These are phyloP conservation scores for Lasioglossum lativentre DNA, from an alignment of 2,888 invertebrate species.

Conservation along the genomic window DNA sequence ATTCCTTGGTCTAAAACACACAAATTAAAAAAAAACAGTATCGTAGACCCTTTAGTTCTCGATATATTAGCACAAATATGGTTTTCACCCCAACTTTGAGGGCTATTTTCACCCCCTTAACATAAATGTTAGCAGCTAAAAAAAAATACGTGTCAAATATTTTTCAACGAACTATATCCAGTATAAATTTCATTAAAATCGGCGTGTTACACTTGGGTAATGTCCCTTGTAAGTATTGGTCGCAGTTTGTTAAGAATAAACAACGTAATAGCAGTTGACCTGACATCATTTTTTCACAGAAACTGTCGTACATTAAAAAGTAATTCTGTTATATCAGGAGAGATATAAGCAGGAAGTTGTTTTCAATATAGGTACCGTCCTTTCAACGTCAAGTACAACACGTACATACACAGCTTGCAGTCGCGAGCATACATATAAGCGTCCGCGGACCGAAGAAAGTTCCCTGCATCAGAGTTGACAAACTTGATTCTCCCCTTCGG, in stretches of 20 bases:
- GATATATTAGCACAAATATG: no score
- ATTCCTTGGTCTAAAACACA: no score
- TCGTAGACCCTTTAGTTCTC: no score
- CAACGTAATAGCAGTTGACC: background rate
- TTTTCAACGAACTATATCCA: no score
- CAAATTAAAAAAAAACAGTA: no score
- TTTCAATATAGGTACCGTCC: background rate
- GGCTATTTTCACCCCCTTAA: no score
- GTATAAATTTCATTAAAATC: no score
- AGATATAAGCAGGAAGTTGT: background rate
- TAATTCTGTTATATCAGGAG: background rate
- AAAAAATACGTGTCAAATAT: no score
- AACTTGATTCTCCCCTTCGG: constrained; percentile 75
- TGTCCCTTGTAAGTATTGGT: background rate
- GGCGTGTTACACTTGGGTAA: no score
- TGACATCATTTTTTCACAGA: background rate
- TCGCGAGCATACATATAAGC: constrained; percentile 55
- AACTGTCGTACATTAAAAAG: background rate
- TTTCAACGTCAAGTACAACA: constrained; percentile 26
- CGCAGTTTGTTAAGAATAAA: background rate
- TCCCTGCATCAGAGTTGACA: constrained; percentile 78
- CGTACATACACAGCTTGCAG: constrained; percentile 59
- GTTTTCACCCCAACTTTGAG: no score
- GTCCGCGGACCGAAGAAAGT: constrained; percentile 59
- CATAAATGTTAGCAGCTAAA: no score